Conservation (phyloP, 2,113 vertebrate genomes). For the Hystrix brachyura region DNA sequence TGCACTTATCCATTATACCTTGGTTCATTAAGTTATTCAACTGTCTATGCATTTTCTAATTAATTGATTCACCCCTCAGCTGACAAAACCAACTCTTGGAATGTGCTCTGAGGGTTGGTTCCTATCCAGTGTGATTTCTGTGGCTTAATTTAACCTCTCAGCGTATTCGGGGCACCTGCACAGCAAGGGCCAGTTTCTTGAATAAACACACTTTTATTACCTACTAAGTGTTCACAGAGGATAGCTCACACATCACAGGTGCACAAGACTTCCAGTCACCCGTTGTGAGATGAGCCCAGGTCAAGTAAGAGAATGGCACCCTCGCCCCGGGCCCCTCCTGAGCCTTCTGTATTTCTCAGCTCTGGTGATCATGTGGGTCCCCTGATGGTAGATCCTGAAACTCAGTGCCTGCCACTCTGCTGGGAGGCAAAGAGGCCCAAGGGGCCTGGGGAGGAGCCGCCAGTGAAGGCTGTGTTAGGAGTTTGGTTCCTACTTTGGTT, state of each 20-base stretch:
- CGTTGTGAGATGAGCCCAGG: fast-evolving
- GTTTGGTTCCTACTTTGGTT: not conserved
- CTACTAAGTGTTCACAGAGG: not conserved
- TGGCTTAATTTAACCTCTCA: too few relatives aligned
- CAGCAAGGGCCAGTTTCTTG: too few relatives aligned
- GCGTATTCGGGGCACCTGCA: not conserved
- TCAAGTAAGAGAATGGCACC: not conserved
- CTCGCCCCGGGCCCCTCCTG: too few relatives aligned
- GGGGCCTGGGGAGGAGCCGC: not conserved
- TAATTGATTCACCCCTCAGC: not conserved
- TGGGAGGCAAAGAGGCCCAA: not conserved
- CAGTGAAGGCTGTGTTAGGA: not conserved
- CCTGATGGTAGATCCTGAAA: not conserved
- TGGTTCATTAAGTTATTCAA: not conserved
- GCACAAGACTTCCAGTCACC: not conserved
- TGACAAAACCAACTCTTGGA: not conserved
- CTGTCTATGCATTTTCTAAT: not conserved
- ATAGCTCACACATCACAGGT: fast-evolving
- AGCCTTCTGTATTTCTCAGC: not conserved
- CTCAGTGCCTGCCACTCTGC: fast-evolving
- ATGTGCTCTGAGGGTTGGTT: not conserved
- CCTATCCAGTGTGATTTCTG: not conserved
- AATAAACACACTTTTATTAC: not conserved
- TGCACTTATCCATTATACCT: not conserved
- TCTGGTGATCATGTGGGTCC: not conserved